Base-by-base conservation (phyloP, 1,140 invertebrate genomes). In the Drosophila pandora region DNA sequence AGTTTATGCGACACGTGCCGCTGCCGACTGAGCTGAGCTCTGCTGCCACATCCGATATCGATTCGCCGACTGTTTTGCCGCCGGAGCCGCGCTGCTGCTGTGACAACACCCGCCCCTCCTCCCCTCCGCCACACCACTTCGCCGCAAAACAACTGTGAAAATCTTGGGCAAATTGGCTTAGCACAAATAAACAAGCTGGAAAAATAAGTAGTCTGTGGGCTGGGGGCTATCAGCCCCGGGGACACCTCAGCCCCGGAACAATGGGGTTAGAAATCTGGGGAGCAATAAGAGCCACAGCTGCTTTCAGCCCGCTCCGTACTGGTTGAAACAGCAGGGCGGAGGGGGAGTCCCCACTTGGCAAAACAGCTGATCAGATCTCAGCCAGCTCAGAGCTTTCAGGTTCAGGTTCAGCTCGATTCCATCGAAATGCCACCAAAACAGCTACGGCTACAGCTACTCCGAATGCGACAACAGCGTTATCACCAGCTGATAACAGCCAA, bases 101-200 rank as follows among this genome's bases (percentile, higher is more conserved):
- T 13, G 30, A 8, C 30, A 32, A 17, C 17, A 17, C 17, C 0
- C 1, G 17, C 17, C 17, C 17, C 17, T 17, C 17, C 17, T 0
- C 17, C 17, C 17, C 17, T 0, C 17, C 17, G 17, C 0, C 17
- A 0, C 17, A 28, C 25, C 25, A 2, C 25, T 6, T 0, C 17
- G 17, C 17, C 23, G 10, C 25, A 30, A 41, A 56, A 68, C 39
- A 37, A 69, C 53, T 68, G 50, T 37, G 43, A 30, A 69, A 83
- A 79, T 79, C 75, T 85, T 67, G 67, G 67, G 69, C 81, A 87
- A 85, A 85, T 85, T 85, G 78, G 78, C 82, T 87, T 81, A 85
- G 34, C 68, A 81, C 82, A 81, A 87, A 85, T 76, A 85, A 74
- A 69, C 45, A 82, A 76, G 41, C 52, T 79, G 47, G 58, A 39